Conservation (phyloP, 2,888 invertebrate species). For the Lomographa bimaculata region DNA sequence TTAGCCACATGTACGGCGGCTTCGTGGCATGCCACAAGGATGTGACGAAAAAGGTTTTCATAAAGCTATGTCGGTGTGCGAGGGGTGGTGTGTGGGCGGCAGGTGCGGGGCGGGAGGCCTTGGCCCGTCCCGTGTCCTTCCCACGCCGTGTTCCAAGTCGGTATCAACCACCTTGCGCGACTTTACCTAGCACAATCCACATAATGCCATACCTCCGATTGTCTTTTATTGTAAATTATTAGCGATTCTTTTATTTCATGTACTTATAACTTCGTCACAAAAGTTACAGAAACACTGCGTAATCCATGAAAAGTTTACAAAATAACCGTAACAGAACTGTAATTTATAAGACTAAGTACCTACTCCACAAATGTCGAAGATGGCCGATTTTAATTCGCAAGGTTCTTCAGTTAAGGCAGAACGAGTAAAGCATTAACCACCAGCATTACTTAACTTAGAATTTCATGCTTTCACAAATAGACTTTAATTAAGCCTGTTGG, state of each 20-base stretch:
- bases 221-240: no score
- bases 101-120: constrained; percentile 56
- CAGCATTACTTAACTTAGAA: constrained; percentile 31
- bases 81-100: constrained; percentile 45
- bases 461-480: constrained; percentile 50
- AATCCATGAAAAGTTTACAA: no score
- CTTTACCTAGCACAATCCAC: constrained; percentile 40
- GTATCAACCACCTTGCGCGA: constrained; percentile 66
- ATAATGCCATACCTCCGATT: no score
- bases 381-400: no score
- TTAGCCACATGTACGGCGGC: constrained; percentile 9
- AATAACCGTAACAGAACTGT: no score
- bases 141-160: constrained; percentile 57
- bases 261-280: no score
- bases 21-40: constrained; percentile 6
- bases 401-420: no score
- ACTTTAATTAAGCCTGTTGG: constrained; percentile 66
- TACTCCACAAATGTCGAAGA: no score
- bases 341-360: no score
- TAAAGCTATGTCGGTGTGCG: constrained; percentile 29
- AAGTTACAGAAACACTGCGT: no score
- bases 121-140: constrained; percentile 68
- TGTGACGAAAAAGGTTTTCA: constrained; percentile 18
- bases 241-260: no score
- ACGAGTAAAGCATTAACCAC: background rate